Base-by-base conservation (phyloP, 2,888 invertebrate species). In the Myopa testacea region DNA sequence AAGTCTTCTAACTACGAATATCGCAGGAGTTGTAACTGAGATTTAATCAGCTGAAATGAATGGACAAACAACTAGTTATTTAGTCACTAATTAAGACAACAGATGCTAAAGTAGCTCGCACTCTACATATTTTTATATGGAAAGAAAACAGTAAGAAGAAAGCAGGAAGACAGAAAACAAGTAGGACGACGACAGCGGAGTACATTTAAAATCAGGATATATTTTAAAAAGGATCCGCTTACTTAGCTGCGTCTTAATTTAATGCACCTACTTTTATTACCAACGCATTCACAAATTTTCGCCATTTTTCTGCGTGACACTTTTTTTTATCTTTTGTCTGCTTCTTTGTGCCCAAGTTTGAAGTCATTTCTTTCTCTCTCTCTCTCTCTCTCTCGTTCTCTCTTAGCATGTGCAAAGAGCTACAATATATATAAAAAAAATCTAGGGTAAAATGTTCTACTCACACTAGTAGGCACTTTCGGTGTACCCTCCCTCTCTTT, bases 231-330 rank as follows among this genome's bases (percentile, higher is more conserved):
- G 37, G 14, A 63, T 14, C 37, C 14, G 14, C 14, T 4, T 37
- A 63, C 63, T 45, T 63, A 37, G 14, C 63, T 34, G 10, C 37
- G 26, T 63, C 37, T 63, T 63, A 63, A 63, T 63, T 63, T 63
- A 26, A 63, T 34, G 37, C 63, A 63, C 34, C 45, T 45, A 6
- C 7, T 71, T 71, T 63, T 70, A 76, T 70, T 60, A 45, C 70
- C 45, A 50, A 34, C 37, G 40, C 50, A 63, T 34, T n/a, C 60
- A 19, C 45, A 62, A 70, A 45, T 67, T 34, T 58, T 77, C 7
- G 38, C 55, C 71, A 45, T 77, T 77, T 70, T 67, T 65, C 65
- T 72, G 72, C 77, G 72, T 7, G 26, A 55, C n/a, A 52, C 26
- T 77, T 65, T 65, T 77, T 70, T 67, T 52, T 38, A 1, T 6